Evolutionary conservation across 92 coral and sea anemone species (phyloP).

Genomic region (Scolanthus callimorphus): DNA sequence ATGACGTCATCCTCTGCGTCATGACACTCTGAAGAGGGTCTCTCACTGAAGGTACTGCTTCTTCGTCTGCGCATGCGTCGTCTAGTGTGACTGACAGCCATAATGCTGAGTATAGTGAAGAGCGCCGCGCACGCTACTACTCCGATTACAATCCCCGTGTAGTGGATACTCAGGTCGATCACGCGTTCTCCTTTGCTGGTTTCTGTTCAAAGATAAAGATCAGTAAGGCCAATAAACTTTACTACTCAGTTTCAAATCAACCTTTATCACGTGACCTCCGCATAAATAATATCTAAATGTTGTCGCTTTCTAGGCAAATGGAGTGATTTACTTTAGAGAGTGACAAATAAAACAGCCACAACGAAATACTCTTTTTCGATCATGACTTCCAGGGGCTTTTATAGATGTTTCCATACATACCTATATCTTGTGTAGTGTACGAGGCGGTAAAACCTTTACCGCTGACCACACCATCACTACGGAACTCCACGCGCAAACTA

Average conservation of each 20-base stretch:
- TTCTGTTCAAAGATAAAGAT: constrained; percentile 2
- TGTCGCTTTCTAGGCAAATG: neutral
- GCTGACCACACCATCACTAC: constrained; percentile 26
- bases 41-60: constrained; percentile 25
- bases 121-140: constrained; percentile 88
- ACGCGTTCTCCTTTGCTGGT: constrained; percentile 1
- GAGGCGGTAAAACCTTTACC: constrained; percentile 67
- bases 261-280: too few species aligned
- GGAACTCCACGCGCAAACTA: constrained; percentile 69
- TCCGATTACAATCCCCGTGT: constrained; percentile 94
- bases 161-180: constrained; percentile 62
- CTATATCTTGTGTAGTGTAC: constrained; percentile 39
- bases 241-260: too few species aligned
- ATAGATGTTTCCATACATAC: too few species aligned
- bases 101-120: constrained; percentile 70
- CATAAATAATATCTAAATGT: too few species aligned
- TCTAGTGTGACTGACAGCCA: constrained; percentile 82
- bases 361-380: neutral
- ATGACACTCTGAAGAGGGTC: constrained; percentile 23
- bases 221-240: too few species aligned
- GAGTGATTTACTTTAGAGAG: neutral
- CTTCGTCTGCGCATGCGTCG: constrained; percentile 46
- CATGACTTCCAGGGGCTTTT: too few species aligned
- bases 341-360: neutral
- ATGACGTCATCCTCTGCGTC: constrained; percentile 45